Evolutionary conservation across 2,797 vertebrate species (phyloP).

Genomic region (Amniataba percoides): DNA sequence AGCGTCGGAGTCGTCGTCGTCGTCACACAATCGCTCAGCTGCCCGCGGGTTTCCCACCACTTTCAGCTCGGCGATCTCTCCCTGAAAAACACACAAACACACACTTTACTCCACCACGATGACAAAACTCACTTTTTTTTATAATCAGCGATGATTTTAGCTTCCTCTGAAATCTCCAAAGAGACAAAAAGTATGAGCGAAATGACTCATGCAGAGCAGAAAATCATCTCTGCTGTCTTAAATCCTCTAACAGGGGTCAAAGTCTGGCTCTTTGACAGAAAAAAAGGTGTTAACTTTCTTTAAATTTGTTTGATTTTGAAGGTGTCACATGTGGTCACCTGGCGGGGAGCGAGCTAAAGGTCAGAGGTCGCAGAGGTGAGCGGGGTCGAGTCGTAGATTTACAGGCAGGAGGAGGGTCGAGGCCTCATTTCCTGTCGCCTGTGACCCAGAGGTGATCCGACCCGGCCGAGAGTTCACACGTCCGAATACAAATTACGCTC

Average conservation of each 20-base stretch:
- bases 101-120: neutral
- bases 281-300: neutral
- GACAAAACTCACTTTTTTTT: neutral
- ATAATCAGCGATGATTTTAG: neutral
- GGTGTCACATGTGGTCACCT: constrained; percentile 36
- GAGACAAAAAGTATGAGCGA: constrained; percentile 15
- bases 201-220: constrained; percentile 24
- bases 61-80: constrained; percentile 88
- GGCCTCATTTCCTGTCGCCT: constrained; percentile 23
- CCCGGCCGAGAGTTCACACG: neutral
- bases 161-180: constrained; percentile 28
- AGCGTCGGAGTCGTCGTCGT: constrained; percentile 87
- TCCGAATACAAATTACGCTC: constrained; percentile 13
- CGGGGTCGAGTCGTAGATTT: constrained; percentile 41
- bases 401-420: constrained; percentile 9
- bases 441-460: constrained; percentile 29
- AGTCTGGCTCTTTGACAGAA: neutral
- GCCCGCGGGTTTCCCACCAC: constrained; percentile 85
- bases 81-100: constrained; percentile 77
- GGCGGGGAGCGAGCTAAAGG: constrained; percentile 1
- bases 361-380: constrained; percentile 40
- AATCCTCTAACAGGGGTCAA: neutral
- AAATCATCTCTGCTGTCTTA: constrained; percentile 22
- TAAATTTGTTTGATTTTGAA: constrained; percentile 1
- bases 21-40: constrained; percentile 86